A percentile compares a stretch with the other conserved stretches of the same genome.
These are phyloP conservation scores for Lepilemur septentrionalis DNA, from an alignment of 2,797 vertebrate species.

Conservation along the genomic window DNA sequence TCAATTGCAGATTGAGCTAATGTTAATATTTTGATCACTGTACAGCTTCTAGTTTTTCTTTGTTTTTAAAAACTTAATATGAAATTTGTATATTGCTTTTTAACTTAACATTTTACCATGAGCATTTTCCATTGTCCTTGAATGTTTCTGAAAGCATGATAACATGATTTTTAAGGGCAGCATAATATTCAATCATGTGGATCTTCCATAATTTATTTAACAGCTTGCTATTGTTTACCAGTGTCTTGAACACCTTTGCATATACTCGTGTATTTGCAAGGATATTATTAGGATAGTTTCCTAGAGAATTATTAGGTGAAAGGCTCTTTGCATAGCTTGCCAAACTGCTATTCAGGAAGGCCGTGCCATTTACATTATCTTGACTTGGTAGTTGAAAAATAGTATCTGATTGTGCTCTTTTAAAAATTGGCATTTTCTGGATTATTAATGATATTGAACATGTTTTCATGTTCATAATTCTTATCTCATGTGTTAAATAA, in stretches of 20 bases:
- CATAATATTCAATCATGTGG: background rate
- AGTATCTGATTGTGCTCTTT: constrained; percentile 35
- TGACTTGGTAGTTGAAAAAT: constrained; percentile 16
- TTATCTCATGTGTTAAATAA: constrained; percentile 41
- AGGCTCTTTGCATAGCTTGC: background rate
- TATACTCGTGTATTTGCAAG: background rate
- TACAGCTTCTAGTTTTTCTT: background rate
- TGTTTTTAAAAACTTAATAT: background rate
- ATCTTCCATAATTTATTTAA: background rate
- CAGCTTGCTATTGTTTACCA: background rate
- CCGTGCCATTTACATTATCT: background rate
- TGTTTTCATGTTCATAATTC: constrained; percentile 41
- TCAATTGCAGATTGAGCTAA: background rate
- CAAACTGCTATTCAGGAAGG: constrained; percentile 5
- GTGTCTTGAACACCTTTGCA: background rate
- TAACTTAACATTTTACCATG: background rate
- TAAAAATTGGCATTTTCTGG: constrained; percentile 45
- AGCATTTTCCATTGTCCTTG: background rate
- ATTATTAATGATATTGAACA: constrained; percentile 43
- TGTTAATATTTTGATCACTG: background rate
- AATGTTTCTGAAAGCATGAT: constrained; percentile 29
- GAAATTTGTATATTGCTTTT: background rate
- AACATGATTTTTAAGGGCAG: background rate
- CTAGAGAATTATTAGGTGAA: constrained; percentile 20
- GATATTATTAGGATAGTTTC: background rate